These are phyloP conservation scores for Ormyrus pomaceus DNA, from an alignment of 2,888 invertebrate species.

Conservation along the genomic window DNA sequence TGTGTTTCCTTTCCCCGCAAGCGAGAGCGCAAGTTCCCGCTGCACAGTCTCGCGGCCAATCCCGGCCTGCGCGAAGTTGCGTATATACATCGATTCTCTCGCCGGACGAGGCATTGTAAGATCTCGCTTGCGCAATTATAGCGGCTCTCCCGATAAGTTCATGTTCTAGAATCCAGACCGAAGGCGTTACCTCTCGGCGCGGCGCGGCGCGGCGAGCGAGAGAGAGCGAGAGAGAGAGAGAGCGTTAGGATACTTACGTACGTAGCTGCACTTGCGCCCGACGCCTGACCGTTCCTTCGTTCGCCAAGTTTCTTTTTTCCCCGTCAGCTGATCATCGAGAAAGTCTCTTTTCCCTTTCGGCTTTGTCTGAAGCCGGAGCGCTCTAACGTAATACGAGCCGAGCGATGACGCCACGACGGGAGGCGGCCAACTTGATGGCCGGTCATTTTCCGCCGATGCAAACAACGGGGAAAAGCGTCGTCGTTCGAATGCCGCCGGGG, in stretches of 20 bases:
- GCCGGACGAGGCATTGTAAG: slow-evolving; percentile 65
- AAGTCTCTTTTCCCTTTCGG: slow-evolving; percentile 13
- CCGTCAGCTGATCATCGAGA: slow-evolving; percentile 27
- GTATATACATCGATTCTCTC: slow-evolving; percentile 42
- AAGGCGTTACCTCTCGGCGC: slow-evolving; percentile 66
- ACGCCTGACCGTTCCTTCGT: background rate
- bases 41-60: slow-evolving; percentile 22
- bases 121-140: slow-evolving; percentile 68
- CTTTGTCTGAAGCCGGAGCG: background rate
- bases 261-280: slow-evolving; percentile 1
- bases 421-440: background rate
- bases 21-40: background rate
- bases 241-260: no score
- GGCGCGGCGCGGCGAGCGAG: background rate
- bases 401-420: background rate
- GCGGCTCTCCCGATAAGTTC: slow-evolving; percentile 71
- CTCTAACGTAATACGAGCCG: background rate
- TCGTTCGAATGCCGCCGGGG: no score
- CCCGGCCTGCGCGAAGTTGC: slow-evolving; percentile 1
- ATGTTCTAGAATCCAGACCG: slow-evolving; percentile 71
- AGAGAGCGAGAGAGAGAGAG: background rate
- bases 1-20: slow-evolving; percentile 46
- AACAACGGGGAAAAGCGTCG: no score
- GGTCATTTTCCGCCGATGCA: no score
- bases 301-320: background rate